Conservation (phyloP, 92 coral and sea anemone genomes). For the Plumapathes pennacea region DNA sequence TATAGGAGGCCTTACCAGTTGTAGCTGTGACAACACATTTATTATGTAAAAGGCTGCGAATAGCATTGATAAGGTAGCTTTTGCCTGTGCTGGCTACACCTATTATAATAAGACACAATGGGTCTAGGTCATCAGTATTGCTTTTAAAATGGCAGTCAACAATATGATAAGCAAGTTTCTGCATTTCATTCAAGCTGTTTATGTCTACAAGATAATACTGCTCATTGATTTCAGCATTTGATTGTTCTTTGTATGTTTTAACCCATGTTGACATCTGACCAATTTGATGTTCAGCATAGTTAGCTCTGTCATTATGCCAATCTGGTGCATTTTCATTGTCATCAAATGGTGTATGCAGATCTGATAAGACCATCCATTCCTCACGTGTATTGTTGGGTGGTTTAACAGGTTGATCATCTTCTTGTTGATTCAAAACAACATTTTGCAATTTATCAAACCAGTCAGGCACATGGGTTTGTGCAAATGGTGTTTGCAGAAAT, state of each 20-base stretch:
- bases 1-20: conserved; percentile 54
- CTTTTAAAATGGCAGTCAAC: conserved; percentile 30
- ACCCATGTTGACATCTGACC: conserved; percentile 59
- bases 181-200: conserved; percentile 55
- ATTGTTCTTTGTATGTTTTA: conserved; percentile 18
- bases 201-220: conserved; percentile 20
- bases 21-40: conserved; percentile 57
- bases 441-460: conserved; percentile 61
- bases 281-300: conserved; percentile 43
- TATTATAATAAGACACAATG: conserved; percentile 41
- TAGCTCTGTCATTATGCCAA: conserved; percentile 40
- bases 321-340: conserved; percentile 40
- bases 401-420: conserved; percentile 19
- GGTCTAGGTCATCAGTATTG: conserved; percentile 16
- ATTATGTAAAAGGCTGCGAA: conserved; percentile 16
- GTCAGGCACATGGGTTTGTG: conserved; percentile 43
- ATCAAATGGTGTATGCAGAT: conserved; percentile 40
- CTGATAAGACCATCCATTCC: conserved; percentile 61
- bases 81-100: conserved; percentile 53
- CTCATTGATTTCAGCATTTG: background rate
- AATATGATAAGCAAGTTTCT: conserved; percentile 63
- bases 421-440: conserved; percentile 51
- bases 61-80: conserved; percentile 51
- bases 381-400: conserved; percentile 30
- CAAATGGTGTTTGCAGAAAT: conserved; percentile 57